Evolutionary conservation across 2,888 invertebrate genomes (phyloP).

Genomic region (Aspidiotus destructor): DNA sequence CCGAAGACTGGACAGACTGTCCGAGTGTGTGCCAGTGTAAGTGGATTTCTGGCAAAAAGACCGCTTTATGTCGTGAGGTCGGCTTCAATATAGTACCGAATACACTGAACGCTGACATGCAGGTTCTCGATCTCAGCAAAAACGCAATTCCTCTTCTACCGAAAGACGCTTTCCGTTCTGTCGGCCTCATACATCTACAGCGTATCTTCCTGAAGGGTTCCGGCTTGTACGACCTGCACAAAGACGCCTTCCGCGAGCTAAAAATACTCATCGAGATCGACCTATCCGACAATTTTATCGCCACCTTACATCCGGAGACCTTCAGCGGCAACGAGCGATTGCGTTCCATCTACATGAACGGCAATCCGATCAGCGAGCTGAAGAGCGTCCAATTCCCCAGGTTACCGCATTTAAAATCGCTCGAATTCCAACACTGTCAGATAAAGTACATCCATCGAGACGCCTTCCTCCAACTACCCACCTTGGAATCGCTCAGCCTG

Average conservation of each 20-base stretch:
- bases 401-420: constrained; percentile 66
- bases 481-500: constrained; percentile 65
- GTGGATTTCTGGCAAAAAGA: constrained; percentile 86
- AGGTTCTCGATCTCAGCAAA: constrained; percentile 73
- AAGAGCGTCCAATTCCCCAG: constrained; percentile 69
- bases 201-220: constrained; percentile 68
- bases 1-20: constrained; percentile 80
- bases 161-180: constrained; percentile 65
- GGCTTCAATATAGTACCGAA: constrained; percentile 68
- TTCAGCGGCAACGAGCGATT: constrained; percentile 76
- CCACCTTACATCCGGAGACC: constrained; percentile 63
- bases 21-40: constrained; percentile 79
- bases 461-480: constrained; percentile 64
- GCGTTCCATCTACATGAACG: constrained; percentile 64
- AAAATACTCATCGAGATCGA: constrained; percentile 79
- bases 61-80: constrained; percentile 72
- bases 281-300: constrained; percentile 70
- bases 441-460: constrained; percentile 63
- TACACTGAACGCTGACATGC: constrained; percentile 62
- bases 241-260: constrained; percentile 76
- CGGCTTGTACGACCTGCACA: constrained; percentile 63
- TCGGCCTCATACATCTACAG: constrained; percentile 74
- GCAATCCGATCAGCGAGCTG: constrained; percentile 67
- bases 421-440: constrained; percentile 71
- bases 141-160: constrained; percentile 67